Evolutionary conservation across 2,888 invertebrate genomes (phyloP).

Genomic region (Philereme transversata): DNA sequence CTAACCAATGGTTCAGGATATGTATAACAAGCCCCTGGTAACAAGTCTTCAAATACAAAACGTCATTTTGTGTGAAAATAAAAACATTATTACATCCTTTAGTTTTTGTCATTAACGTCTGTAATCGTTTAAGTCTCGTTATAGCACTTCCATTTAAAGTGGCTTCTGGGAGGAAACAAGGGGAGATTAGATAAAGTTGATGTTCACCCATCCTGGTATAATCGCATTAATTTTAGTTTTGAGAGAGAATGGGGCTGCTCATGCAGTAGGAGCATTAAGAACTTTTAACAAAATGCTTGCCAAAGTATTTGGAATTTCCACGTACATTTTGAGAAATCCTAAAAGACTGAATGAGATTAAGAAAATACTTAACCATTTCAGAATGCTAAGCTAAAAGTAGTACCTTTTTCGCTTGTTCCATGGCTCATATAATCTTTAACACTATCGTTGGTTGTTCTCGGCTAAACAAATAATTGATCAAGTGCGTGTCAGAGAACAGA

Average conservation of each 20-base stretch:
- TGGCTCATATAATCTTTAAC: too few relatives aligned
- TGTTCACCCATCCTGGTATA: slow-evolving; percentile 46
- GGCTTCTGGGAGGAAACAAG: slow-evolving; percentile 58
- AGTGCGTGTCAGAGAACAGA: too few relatives aligned
- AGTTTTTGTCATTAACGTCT: slow-evolving; percentile 50
- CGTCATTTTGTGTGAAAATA: slow-evolving; percentile 7
- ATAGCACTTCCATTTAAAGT: slow-evolving; percentile 53
- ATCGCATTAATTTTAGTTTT: slow-evolving; percentile 55
- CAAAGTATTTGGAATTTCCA: too few relatives aligned
- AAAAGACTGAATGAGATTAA: too few relatives aligned
- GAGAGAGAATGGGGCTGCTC: slow-evolving; percentile 11
- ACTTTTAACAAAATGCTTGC: background rate
- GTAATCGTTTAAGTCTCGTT: slow-evolving; percentile 52
- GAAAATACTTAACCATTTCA: too few relatives aligned
- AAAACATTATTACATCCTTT: slow-evolving; percentile 37
- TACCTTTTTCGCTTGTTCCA: too few relatives aligned
- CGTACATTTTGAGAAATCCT: too few relatives aligned
- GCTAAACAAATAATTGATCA: too few relatives aligned
- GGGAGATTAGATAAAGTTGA: slow-evolving; percentile 64
- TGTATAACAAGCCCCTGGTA: too few relatives aligned
- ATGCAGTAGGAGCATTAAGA: background rate
- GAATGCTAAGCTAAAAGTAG: too few relatives aligned
- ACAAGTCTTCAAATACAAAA: background rate
- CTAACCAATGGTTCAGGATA: slow-evolving; percentile 3
- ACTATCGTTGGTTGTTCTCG: too few relatives aligned